Evolutionary conservation across 2,113 vertebrate genomes (phyloP).

Genomic region (Chitala chitala): DNA sequence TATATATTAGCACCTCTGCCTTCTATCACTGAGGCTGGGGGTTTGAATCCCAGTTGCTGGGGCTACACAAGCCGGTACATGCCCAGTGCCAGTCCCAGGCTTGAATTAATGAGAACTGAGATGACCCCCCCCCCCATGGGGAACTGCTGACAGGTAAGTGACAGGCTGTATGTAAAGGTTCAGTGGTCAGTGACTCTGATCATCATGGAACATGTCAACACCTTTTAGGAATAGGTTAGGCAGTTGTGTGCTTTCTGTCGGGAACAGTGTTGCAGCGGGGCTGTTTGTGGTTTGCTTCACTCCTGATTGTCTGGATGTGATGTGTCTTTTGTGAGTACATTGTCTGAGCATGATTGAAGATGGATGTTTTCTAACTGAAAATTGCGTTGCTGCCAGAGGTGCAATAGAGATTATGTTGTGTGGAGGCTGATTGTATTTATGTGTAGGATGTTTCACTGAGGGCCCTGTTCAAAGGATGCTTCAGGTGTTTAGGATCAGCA

Average conservation of each 20-base stretch:
- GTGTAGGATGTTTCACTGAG: background rate
- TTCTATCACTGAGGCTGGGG: too few relatives aligned
- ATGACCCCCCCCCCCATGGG: too few relatives aligned
- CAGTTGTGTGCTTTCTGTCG: background rate
- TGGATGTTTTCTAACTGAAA: background rate
- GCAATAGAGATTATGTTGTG: background rate
- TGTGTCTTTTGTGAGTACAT: background rate
- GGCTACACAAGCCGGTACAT: too few relatives aligned
- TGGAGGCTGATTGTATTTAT: background rate
- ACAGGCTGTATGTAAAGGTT: background rate
- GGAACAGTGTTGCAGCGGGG: background rate
- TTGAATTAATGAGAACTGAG: too few relatives aligned
- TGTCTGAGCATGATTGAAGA: background rate
- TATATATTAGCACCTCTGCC: too few relatives aligned
- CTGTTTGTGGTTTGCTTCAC: background rate
- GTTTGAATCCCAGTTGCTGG: too few relatives aligned
- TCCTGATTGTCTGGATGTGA: background rate
- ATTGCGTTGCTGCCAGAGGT: background rate
- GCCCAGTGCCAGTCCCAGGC: too few relatives aligned
- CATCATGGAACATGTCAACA: background rate
- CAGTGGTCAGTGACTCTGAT: background rate
- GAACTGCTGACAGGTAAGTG: too few relatives aligned
- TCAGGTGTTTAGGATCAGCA: background rate
- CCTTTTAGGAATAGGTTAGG: background rate
- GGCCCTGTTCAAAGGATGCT: background rate